Percentiles rank a stretch among this genome's conserved stretches.
phyloP scores from a whole-genome alignment of 2,888 invertebrate species.

The Leptopilina syphax region DNA sequence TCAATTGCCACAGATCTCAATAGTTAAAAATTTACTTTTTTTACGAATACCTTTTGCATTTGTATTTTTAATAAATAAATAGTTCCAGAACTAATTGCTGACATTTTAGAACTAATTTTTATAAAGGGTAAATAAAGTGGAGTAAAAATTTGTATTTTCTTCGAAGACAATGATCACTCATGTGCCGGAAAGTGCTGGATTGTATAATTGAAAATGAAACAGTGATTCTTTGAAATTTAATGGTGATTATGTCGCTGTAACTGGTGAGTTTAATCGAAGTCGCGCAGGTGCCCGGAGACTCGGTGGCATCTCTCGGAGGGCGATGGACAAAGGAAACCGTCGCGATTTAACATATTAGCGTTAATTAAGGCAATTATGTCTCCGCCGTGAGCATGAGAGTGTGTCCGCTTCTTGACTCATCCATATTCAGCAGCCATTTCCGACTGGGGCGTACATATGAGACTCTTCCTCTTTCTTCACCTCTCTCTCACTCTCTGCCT shows the following conservation, averaged over 20 bases:
- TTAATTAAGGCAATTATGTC: constrained; percentile 77
- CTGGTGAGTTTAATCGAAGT: constrained; percentile 51
- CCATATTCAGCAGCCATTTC: constrained; percentile 75
- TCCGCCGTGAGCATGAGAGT: constrained; percentile 75
- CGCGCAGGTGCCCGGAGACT: constrained; percentile 48
- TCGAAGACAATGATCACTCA: not conserved
- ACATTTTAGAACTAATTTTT: too few relatives aligned
- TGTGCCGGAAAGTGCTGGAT: not conserved
- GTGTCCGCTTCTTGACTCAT: constrained; percentile 74
- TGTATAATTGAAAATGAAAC: not conserved
- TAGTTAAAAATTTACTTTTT: too few relatives aligned
- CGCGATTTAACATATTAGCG: constrained; percentile 77
- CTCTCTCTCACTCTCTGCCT: constrained; percentile 42
- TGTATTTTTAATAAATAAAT: too few relatives aligned
- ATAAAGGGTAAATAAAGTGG: too few relatives aligned
- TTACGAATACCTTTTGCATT: too few relatives aligned
- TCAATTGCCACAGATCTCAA: too few relatives aligned
- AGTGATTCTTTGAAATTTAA: constrained; percentile 3
- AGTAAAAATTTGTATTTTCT: too few relatives aligned
- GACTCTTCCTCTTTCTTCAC: constrained; percentile 51
- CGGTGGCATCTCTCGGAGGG: constrained; percentile 55
- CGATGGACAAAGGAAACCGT: constrained; percentile 73
- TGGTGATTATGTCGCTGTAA: constrained; percentile 24
- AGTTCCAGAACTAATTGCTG: too few relatives aligned
- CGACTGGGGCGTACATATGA: constrained; percentile 63